Conservation (phyloP, 2,113 vertebrate species). For the Neofelis nebulosa region DNA sequence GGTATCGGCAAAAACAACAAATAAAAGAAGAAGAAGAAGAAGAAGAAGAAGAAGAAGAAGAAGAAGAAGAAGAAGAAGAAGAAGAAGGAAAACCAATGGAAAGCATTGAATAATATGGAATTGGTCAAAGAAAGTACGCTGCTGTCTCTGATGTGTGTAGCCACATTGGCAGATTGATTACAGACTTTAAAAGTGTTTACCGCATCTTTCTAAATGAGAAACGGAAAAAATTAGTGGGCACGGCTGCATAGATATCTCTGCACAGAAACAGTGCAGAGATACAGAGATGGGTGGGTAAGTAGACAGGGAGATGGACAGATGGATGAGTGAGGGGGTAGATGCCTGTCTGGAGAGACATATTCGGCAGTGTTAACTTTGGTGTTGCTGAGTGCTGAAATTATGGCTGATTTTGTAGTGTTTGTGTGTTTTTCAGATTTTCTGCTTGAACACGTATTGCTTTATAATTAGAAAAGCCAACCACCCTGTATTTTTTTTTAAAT, state of each 20-base stretch:
- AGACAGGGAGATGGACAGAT: rapidly evolving
- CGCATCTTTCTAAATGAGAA: background rate
- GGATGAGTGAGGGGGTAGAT: background rate
- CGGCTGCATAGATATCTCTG: too few relatives aligned
- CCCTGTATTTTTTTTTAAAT: background rate
- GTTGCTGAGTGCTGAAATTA: background rate
- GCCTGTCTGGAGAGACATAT: background rate
- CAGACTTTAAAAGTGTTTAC: background rate
- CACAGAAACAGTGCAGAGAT: too few relatives aligned
- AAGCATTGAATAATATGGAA: background rate
- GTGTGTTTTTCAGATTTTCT: conserved; percentile 13
- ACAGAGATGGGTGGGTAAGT: background rate
- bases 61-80: background rate
- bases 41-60: too few relatives aligned
- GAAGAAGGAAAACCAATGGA: background rate
- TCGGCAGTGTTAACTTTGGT: background rate
- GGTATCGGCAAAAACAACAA: background rate
- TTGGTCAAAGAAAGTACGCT: background rate
- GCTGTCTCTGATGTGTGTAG: background rate
- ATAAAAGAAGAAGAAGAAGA: too few relatives aligned
- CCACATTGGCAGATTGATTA: background rate
- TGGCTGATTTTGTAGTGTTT: background rate
- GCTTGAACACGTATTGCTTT: background rate
- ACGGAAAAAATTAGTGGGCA: background rate
- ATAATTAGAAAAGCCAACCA: background rate